Conservation (phyloP, 2,113 vertebrate species). For the Cnemophilus loriae region DNA sequence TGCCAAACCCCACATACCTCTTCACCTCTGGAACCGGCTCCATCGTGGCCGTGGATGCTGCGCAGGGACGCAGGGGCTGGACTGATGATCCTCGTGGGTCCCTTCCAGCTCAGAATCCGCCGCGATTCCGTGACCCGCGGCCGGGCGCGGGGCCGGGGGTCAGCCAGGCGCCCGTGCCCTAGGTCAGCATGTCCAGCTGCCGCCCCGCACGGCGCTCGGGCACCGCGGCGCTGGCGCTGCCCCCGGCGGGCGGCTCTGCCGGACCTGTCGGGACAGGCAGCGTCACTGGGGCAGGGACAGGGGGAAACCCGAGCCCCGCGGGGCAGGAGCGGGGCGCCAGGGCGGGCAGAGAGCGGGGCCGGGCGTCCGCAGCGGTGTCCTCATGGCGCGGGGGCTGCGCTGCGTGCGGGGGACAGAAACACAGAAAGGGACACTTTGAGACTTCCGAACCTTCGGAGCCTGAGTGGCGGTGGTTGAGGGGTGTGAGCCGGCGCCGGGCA, state of each 20-base stretch:
- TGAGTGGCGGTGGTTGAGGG: neutral
- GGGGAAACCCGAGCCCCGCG: conserved; percentile 5
- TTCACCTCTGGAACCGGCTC: neutral
- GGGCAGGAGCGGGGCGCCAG: neutral
- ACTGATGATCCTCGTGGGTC: neutral
- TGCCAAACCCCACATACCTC: neutral
- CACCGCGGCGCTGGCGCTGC: neutral
- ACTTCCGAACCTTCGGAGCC: neutral
- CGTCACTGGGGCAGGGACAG: neutral
- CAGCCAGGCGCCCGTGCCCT: neutral
- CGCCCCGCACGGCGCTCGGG: neutral
- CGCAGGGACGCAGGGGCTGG: fast-evolving
- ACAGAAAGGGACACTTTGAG: neutral
- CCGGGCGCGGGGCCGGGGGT: neutral
- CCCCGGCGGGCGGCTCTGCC: neutral
- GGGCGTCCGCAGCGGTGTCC: neutral
- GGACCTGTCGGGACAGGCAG: neutral
- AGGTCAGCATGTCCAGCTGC: neutral
- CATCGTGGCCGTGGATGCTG: neutral
- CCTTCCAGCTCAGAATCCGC: fast-evolving
- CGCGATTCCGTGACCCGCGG: fast-evolving
- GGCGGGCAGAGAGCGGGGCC: neutral
- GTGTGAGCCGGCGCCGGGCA: neutral
- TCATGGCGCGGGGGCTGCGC: neutral
- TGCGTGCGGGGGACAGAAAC: neutral